Evolutionary conservation across 2,888 invertebrate genomes (phyloP), one percentile per base, ranked within the genome.

Genomic region (Merodon equestris): DNA sequence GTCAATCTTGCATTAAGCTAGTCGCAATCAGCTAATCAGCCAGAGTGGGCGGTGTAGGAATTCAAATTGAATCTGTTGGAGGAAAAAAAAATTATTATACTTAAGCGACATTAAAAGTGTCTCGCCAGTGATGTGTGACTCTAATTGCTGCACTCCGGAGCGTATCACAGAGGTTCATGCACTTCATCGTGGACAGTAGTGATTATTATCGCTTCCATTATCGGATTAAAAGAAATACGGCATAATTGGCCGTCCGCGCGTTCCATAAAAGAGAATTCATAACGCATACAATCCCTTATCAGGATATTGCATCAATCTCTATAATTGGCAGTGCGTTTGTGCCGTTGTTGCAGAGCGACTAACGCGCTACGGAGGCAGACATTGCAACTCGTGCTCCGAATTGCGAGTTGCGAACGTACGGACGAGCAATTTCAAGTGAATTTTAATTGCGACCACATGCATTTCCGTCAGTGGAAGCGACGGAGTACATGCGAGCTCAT

Each of bases 401-500:
- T 34, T 17, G 34, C 38, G 36, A 54, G 18, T 44, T 18, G 34
- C 53, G 27, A n/a, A 42, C 58, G 47, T 17, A 56, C 47, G 17
- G 14, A 42, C 50, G 63, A 36, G 34, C 60, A 60, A 51, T 70
- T 79, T 74, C 68, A 54, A 74, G 58, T 74, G 79, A 79, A 79
- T 79, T 74, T 79, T 74, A 79, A 79, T 79, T 79, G 79, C 68
- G 63, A 74, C 74, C 79, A 74, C 68, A 74, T 79, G 79, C 74
- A 54, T 64, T 79, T 79, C 79, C 79, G 79, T 74, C 58, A 48
- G n/a, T 57, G 15, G 17, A 27, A 27, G 4, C 14, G 18, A 9
- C 27, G 27, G 27, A 2, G 2, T 27, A 7, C 27, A 27, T 27
- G 27, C 27, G 3, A 27, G 27, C 7, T 36, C 75, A 44, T 60